Evolutionary conservation across 1,140 invertebrate genomes (phyloP), one percentile per base, ranked within the genome.

Genomic region (Sweltsa coloradensis): DNA sequence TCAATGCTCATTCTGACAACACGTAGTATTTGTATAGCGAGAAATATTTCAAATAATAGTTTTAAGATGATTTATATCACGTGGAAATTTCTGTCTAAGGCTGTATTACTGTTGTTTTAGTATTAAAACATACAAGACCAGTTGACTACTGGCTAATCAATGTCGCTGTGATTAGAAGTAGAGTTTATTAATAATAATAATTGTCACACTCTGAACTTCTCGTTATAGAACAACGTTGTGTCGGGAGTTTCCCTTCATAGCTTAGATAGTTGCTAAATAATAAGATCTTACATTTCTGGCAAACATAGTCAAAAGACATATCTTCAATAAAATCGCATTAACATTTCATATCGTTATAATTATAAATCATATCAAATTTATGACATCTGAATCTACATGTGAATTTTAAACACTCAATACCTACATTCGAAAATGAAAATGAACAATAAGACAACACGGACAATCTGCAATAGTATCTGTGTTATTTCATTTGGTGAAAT

Each of bases 141-240:
- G 21, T 22, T 14, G 41, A 27, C 14, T 22, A 41, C 14, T 47
- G 46, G 46, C 46, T 25, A n/a, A 41, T 47, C 44, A 47, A 19
- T 47, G 46, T 47, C 41, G 46, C 46, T 47, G 46, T 47, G 46
- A 47, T 47, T 47, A 47, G 46, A 41, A 41, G 41, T 47, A 47
- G 46, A 44, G 18, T 22, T 44, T 44, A 44, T 44, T n/a, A n/a
- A n/a, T n/a, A n/a, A n/a, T n/a, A n/a, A n/a, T n/a, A n/a, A n/a
- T n/a, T n/a, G n/a, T n/a, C n/a, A n/a, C n/a, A n/a, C n/a, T n/a
- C n/a, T n/a, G n/a, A n/a, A n/a, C n/a, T n/a, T n/a, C n/a, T n/a
- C n/a, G n/a, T n/a, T n/a, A n/a, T n/a, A n/a, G n/a, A n/a, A n/a
- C n/a, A n/a, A n/a, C n/a, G n/a, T n/a, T n/a, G n/a, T n/a, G n/a